A percentile compares a stretch with the other conserved stretches of the same genome.
These are phyloP conservation scores for Hydrophis major DNA, from an alignment of 2,797 vertebrate genomes.

Conservation along the genomic window DNA sequence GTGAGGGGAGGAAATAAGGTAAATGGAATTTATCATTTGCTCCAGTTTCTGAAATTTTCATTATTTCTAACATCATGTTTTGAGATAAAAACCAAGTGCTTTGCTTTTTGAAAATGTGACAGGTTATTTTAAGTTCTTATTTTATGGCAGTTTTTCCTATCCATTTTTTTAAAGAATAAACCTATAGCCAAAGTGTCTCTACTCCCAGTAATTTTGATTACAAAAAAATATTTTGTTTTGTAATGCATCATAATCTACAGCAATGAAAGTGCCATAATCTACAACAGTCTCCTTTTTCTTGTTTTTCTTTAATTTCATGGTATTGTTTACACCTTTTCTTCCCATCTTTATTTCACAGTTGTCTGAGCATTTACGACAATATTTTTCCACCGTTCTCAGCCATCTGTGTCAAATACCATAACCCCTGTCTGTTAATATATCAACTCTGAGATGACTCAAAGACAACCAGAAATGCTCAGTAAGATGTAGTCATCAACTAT, in stretches of 20 bases:
- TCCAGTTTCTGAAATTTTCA: background rate
- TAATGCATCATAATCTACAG: conserved; percentile 41
- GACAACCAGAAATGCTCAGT: background rate
- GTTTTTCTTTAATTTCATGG: conserved; percentile 15
- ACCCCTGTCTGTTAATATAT: background rate
- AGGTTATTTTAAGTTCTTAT: conserved; percentile 44
- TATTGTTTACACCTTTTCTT: conserved; percentile 47
- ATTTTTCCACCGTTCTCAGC: background rate
- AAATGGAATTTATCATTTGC: background rate
- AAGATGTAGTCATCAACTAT: background rate
- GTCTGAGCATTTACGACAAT: conserved; percentile 33
- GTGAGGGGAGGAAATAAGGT: background rate
- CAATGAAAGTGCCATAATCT: conserved; percentile 40
- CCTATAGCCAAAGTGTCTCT: conserved; percentile 36
- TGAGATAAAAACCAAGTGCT: conserved; percentile 52
- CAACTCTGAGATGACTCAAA: background rate
- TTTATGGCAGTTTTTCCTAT: conserved; percentile 30
- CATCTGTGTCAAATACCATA: conserved; percentile 14
- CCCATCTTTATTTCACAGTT: conserved; percentile 48
- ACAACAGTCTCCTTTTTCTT: conserved; percentile 37
- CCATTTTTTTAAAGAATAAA: background rate
- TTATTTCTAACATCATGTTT: background rate
- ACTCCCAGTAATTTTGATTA: conserved; percentile 45
- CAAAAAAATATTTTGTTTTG: conserved; percentile 39
- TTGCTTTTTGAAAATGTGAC: conserved; percentile 39